These are phyloP conservation scores for Drosophila robusta DNA, from an alignment of 2,888 invertebrate species.

Conservation along the genomic window DNA sequence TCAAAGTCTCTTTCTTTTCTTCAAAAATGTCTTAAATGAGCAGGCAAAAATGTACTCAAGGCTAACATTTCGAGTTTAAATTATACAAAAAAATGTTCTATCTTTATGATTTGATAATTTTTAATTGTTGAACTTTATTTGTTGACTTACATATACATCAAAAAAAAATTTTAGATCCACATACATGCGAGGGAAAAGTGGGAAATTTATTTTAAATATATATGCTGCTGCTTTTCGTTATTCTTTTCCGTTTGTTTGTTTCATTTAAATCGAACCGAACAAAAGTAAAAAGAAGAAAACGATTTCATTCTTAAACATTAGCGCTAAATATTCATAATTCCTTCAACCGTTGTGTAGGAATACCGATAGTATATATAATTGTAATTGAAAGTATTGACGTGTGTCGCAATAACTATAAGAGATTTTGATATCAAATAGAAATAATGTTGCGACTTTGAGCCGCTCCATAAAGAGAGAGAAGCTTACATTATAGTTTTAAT, in stretches of 20 bases:
- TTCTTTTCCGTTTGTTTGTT: constrained; percentile 26
- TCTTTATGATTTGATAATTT: constrained; percentile 41
- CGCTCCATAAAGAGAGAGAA: constrained; percentile 57
- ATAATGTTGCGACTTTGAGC: constrained; percentile 72
- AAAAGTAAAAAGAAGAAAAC: constrained; percentile 45
- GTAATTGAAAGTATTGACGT: constrained; percentile 51
- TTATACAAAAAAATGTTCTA: neutral
- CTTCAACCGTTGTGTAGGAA: constrained; percentile 55
- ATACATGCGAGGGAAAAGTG: constrained; percentile 65
- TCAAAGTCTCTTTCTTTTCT: neutral
- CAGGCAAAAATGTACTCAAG: neutral
- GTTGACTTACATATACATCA: constrained; percentile 73
- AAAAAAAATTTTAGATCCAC: constrained; percentile 68
- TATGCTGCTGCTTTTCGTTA: constrained; percentile 27
- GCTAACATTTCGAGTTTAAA: neutral
- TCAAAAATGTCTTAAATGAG: neutral
- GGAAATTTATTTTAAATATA: constrained; percentile 63
- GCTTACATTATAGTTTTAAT: constrained; percentile 56
- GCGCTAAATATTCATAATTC: constrained; percentile 63
- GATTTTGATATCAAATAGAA: constrained; percentile 65
- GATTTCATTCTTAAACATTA: constrained; percentile 57
- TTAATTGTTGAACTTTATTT: constrained; percentile 79
- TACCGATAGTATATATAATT: constrained; percentile 44
- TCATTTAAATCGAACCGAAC: constrained; percentile 55
- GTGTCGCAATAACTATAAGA: constrained; percentile 75